Conservation (phyloP, 1,140 invertebrate species). For the Palaemon carinicauda region DNA sequence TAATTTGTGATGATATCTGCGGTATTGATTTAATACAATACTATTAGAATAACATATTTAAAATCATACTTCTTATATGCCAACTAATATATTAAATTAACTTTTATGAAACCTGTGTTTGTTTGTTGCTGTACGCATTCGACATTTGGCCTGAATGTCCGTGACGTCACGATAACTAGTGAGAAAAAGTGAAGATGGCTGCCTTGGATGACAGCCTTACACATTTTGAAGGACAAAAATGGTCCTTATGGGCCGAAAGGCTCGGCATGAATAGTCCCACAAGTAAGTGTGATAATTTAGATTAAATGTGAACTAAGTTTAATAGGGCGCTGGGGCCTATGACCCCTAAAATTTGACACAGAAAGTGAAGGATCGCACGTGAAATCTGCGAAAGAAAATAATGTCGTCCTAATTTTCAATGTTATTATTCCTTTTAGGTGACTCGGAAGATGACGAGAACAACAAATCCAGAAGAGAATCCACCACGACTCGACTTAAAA, state of each 20-base stretch:
- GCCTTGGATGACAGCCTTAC: conserved; percentile 56
- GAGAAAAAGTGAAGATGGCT: conserved; percentile 58
- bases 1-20: not conserved
- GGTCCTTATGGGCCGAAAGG: conserved; percentile 54
- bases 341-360: conserved; percentile 6
- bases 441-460: conserved; percentile 51
- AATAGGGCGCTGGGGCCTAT: not conserved
- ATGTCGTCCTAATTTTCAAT: conserved; percentile 48
- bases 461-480: conserved; percentile 44
- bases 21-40: not conserved
- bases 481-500: conserved; percentile 53
- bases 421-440: conserved; percentile 52
- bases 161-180: conserved; percentile 48
- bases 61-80: not conserved
- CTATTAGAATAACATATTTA: not conserved
- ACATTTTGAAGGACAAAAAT: conserved; percentile 53
- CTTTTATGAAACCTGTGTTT: not conserved
- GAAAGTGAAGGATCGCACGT: conserved; percentile 51
- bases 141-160: conserved; percentile 46
- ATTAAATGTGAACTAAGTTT: not conserved
- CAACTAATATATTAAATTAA: not conserved
- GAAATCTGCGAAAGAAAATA: conserved; percentile 47
- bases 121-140: conserved; percentile 46
- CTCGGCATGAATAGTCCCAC: conserved; percentile 51
- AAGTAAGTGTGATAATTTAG: conserved; percentile 53